Evolutionary conservation across 2,888 invertebrate species (phyloP).

Genomic region (Tetropium fuscum): DNA sequence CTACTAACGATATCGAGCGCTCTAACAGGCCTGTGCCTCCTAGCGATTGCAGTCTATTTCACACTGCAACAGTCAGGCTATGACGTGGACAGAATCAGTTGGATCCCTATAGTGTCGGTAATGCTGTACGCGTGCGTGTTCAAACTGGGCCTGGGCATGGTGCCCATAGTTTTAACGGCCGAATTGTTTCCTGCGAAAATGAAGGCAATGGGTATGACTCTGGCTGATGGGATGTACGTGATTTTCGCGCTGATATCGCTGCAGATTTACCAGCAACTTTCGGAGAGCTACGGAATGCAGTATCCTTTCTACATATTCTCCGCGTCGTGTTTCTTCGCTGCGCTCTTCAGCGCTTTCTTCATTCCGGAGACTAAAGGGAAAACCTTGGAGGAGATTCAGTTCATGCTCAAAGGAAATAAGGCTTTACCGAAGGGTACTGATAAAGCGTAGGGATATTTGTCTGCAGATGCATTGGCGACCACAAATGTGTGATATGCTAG

Average conservation of each 20-base stretch:
- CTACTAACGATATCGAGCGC: constrained; percentile 54
- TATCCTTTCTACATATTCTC: constrained; percentile 61
- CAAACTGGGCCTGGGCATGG: constrained; percentile 61
- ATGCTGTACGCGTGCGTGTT: constrained; percentile 60
- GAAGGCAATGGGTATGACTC: constrained; percentile 63
- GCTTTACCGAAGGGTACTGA: too few species aligned
- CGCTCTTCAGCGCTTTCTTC: constrained; percentile 56
- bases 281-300: constrained; percentile 52
- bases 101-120: constrained; percentile 54
- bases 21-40: constrained; percentile 56
- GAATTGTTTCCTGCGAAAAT: constrained; percentile 63
- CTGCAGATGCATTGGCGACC: too few species aligned
- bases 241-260: constrained; percentile 57
- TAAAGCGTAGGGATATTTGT: too few species aligned
- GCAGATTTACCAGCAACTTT: constrained; percentile 55
- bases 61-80: constrained; percentile 51
- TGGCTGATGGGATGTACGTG: constrained; percentile 60
- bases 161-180: constrained; percentile 62
- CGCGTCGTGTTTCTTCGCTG: constrained; percentile 55
- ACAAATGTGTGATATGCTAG: too few species aligned
- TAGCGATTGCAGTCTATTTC: constrained; percentile 58
- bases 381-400: constrained; percentile 61
- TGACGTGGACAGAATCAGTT: constrained; percentile 51
- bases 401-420: constrained; percentile 56
- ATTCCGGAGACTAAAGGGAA: constrained; percentile 62